Evolutionary conservation across 2,113 vertebrate species (phyloP), one percentile per base, ranked within the genome.

Genomic region (Boulengeromyrus knoepffleri): DNA sequence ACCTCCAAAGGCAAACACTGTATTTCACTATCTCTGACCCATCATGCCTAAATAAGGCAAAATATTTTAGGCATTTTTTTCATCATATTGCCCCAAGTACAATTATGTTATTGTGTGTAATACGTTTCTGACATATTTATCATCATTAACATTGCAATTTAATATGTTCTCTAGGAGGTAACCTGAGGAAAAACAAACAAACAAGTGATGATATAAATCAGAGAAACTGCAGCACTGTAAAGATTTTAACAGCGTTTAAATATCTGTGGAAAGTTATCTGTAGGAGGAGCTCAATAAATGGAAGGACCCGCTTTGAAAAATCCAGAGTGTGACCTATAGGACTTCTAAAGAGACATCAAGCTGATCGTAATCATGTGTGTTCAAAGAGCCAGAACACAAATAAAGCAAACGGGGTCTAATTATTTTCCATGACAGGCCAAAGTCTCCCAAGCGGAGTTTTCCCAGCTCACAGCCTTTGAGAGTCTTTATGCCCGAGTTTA

Each of bases 301-400:
- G 36, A 85, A 24, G 45, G 21, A 45, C n/a, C 17, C 31, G 8
- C 80, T 47, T 84, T 46, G 36, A n/a, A 39, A 77, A 36, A 83
- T 8, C 45, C 80, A 1, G 42, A 24, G 39, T 31, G 36, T n/a
- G 7, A 46, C 36, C 1, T 15, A 36, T 8, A 21, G 39, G 2
- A 5, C 83, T n/a, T 85, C 19, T 47, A 46, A 36, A 9, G 45
- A 66, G 85, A 24, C 66, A 46, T 91, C 91, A 70, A 86, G 24
- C 77, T 84, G 49, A 66, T 31, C 74, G 45, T 52, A 87, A 91
- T 93, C 89, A 90, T 88, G 21, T 90, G 89, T 53, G 85, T 88
- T 88, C 74, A 80, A 89, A 89, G 47, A 85, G 66, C 24, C 46
- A 85, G 90, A 47, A 70, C 50, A 83, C 19, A 89, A 85, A 45